phyloP scores from a whole-genome alignment of 1,140 invertebrate species.

The Agrypnia vestita region DNA sequence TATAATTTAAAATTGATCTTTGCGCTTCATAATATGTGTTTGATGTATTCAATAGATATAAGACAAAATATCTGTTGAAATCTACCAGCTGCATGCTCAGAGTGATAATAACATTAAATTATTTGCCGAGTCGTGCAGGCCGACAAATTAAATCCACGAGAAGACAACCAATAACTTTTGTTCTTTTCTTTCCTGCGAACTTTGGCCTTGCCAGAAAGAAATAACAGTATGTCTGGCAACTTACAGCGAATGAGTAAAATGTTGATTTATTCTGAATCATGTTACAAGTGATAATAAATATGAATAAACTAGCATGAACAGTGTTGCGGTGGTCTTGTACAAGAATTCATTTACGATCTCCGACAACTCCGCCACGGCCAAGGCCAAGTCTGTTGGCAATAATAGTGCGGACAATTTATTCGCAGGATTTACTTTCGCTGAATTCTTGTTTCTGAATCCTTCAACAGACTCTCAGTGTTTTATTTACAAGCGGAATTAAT shows the following conservation, averaged over 20 bases:
- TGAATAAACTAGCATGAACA: slow-evolving; percentile 44
- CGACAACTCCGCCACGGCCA: slow-evolving; percentile 13
- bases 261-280: slow-evolving; percentile 32
- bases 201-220: not conserved
- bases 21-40: no score
- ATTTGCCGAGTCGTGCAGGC: no score
- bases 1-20: no score
- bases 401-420: not conserved
- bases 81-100: not conserved
- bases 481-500: no score
- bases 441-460: slow-evolving; percentile 2
- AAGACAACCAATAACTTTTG: not conserved
- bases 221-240: not conserved
- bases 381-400: slow-evolving; percentile 23
- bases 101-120: not conserved
- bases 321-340: slow-evolving; percentile 13
- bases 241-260: not conserved
- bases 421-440: slow-evolving; percentile 22
- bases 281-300: slow-evolving; percentile 41
- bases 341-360: slow-evolving; percentile 36
- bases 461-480: no score
- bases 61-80: no score
- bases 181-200: not conserved
- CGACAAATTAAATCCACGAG: not conserved
- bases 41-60: no score